phyloP scores from a whole-genome alignment of 2,888 invertebrate species.

The Drosophila mulleri region DNA sequence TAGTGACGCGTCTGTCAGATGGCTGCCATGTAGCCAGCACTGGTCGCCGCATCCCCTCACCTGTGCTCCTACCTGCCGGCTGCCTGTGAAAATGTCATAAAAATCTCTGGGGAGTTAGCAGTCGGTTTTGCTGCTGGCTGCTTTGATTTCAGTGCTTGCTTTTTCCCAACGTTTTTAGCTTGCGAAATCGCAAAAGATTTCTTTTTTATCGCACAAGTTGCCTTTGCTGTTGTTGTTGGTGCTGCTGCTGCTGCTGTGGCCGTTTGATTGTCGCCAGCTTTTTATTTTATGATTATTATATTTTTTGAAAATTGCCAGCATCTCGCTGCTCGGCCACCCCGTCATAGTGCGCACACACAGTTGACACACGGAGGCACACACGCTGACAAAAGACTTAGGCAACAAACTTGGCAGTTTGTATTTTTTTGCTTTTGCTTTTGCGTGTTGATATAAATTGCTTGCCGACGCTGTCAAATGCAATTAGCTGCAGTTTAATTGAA shows the following conservation, averaged over 20 bases:
- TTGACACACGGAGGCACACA: constrained; percentile 38
- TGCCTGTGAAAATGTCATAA: constrained; percentile 77
- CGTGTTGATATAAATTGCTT: constrained; percentile 42
- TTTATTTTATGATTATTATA: constrained; percentile 78
- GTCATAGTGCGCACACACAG: constrained; percentile 31
- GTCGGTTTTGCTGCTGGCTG: constrained; percentile 61
- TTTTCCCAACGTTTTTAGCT: constrained; percentile 71
- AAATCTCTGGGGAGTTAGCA: constrained; percentile 79
- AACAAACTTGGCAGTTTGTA: constrained; percentile 54
- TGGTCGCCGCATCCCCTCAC: constrained; percentile 29
- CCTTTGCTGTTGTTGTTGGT: constrained; percentile 10
- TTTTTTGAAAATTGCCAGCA: constrained; percentile 65
- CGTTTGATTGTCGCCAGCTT: constrained; percentile 64
- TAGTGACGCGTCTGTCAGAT: constrained; percentile 79
- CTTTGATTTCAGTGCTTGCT: constrained; percentile 69
- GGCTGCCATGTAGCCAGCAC: constrained; percentile 71
- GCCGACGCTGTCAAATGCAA: constrained; percentile 72
- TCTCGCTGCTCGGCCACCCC: constrained; percentile 48
- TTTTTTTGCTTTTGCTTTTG: constrained; percentile 25
- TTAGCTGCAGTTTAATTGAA: constrained; percentile 76
- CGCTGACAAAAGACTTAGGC: constrained; percentile 72
- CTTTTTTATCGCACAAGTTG: constrained; percentile 69
- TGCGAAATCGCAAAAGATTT: constrained; percentile 75
- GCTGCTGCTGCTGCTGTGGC: constrained; percentile 23
- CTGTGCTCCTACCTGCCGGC: constrained; percentile 28